These are phyloP conservation scores for Potamarius usumacintae DNA, from an alignment of 2,113 vertebrate species.

Conservation along the genomic window DNA sequence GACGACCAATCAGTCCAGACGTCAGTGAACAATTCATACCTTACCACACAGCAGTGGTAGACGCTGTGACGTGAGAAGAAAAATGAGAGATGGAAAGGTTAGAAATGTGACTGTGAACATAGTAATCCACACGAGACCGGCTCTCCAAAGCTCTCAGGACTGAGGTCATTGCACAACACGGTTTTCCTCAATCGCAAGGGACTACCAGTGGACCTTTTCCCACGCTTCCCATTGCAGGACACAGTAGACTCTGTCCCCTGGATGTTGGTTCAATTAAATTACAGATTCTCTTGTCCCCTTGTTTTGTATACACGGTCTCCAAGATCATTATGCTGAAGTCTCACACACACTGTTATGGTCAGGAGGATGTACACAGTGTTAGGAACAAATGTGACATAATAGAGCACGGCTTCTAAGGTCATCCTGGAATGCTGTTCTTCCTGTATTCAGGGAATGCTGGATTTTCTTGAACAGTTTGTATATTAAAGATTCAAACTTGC, in stretches of 20 bases:
- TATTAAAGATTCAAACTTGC: conserved; percentile 2
- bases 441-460: conserved; percentile 30
- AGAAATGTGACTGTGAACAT: conserved; percentile 39
- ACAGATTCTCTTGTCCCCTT: neutral
- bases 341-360: neutral
- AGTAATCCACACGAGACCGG: conserved; percentile 54
- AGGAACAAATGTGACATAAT: conserved; percentile 39
- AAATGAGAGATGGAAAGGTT: conserved; percentile 29
- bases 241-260: conserved; percentile 39
- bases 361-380: conserved; percentile 2
- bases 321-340: neutral
- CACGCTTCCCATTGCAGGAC: conserved; percentile 65
- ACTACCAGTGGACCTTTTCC: conserved; percentile 66
- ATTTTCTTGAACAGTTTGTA: conserved; percentile 47
- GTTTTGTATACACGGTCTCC: conserved; percentile 26
- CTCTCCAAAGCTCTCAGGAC: conserved; percentile 62
- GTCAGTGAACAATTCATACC: neutral
- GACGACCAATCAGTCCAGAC: neutral
- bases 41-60: neutral
- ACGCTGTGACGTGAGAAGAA: conserved; percentile 21
- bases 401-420: conserved; percentile 15
- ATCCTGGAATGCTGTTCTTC: conserved; percentile 38
- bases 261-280: conserved; percentile 25
- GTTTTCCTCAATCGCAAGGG: conserved; percentile 66
- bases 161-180: conserved; percentile 64